phyloP scores from a whole-genome alignment of 2,797 vertebrate genomes.

The Leucoraja ocellata region DNA sequence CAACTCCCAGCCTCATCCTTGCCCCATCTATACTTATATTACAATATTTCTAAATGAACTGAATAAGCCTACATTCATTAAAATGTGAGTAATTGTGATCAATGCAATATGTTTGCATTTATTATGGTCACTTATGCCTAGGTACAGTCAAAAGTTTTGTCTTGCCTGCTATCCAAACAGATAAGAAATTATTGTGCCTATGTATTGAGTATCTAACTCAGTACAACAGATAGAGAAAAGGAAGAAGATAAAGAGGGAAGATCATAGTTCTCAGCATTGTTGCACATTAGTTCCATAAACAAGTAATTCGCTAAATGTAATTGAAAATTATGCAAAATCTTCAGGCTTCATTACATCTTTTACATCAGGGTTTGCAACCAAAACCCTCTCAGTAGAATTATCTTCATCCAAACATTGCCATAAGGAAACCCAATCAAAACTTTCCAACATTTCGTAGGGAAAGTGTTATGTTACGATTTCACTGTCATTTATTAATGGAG shows the following conservation, averaged over 20 bases:
- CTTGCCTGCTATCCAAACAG: too few relatives aligned
- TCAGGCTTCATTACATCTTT: background rate
- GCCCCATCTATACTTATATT: background rate
- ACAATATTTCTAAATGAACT: background rate
- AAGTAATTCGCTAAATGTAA: background rate
- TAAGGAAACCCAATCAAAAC: background rate
- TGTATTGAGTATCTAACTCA: too few relatives aligned
- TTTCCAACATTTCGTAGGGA: background rate
- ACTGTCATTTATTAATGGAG: background rate
- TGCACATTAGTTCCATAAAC: too few relatives aligned
- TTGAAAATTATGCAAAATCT: background rate
- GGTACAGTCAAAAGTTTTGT: too few relatives aligned
- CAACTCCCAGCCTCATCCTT: background rate
- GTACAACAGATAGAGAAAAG: too few relatives aligned
- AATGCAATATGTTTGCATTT: background rate
- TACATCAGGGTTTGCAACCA: background rate
- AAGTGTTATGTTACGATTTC: background rate
- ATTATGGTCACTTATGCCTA: too few relatives aligned
- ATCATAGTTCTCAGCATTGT: too few relatives aligned
- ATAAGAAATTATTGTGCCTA: too few relatives aligned
- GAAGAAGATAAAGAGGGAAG: too few relatives aligned
- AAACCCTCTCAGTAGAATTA: background rate
- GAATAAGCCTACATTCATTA: too few relatives aligned
- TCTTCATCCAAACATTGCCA: background rate
- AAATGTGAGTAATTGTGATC: background rate